A percentile compares a stretch with the other conserved stretches of the same genome.
Evolutionary conservation across 2,113 vertebrate species (phyloP).

Genomic region (Anolis carolinensis): DNA sequence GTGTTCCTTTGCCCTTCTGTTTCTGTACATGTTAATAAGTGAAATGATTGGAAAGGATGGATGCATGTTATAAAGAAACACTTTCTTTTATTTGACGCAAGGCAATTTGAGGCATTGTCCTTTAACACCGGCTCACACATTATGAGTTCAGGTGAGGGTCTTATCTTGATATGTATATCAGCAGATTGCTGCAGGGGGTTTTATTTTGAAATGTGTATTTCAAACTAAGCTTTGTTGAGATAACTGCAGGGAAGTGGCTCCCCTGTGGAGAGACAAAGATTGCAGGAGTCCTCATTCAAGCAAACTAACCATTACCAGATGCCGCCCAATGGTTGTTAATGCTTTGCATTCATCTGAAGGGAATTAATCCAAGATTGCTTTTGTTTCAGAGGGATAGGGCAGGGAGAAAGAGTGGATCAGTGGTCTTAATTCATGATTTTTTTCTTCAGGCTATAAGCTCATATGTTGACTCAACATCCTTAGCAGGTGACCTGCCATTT

Average conservation of each 20-base stretch:
- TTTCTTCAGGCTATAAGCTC: constrained; percentile 38
- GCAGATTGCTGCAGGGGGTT: constrained; percentile 18
- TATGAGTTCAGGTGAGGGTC: constrained; percentile 7
- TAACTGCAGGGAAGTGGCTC: constrained; percentile 36
- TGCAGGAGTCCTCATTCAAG: constrained; percentile 32
- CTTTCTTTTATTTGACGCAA: background rate
- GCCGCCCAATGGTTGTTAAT: constrained; percentile 32
- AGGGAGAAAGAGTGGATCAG: constrained; percentile 28
- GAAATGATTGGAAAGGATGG: too few relatives aligned
- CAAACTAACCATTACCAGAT: constrained; percentile 38
- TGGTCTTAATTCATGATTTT: constrained; percentile 52
- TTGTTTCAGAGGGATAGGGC: constrained; percentile 28
- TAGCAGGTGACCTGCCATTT: constrained; percentile 46
- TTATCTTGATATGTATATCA: constrained; percentile 4
- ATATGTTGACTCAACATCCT: constrained; percentile 23
- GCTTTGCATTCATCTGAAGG: constrained; percentile 20
- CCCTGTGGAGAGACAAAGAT: constrained; percentile 20
- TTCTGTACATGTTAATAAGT: background rate
- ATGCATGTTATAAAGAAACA: background rate
- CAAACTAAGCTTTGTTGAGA: constrained; percentile 43
- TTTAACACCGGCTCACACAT: constrained; percentile 14
- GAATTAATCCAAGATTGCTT: constrained; percentile 43
- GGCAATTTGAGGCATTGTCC: constrained; percentile 2
- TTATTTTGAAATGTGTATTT: constrained; percentile 46
- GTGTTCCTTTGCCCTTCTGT: background rate